Percentiles rank a stretch among this genome's conserved stretches.
phyloP scores from a whole-genome alignment of 2,797 vertebrate genomes.

The Sphenopsis melanotis region DNA sequence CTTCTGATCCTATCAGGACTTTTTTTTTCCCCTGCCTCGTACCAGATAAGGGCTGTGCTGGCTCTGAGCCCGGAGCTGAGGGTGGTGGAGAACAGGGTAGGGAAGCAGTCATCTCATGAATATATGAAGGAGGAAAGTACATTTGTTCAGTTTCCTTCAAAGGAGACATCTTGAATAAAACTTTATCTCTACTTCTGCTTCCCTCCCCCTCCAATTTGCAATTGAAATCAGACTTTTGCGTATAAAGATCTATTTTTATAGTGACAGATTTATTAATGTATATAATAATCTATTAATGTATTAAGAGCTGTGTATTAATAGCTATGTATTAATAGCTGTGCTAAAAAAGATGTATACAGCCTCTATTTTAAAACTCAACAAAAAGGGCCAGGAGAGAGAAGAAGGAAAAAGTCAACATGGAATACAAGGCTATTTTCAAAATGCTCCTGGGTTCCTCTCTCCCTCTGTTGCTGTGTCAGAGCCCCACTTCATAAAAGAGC shows the following conservation, averaged over 20 bases:
- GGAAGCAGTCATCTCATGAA: conserved; percentile 50
- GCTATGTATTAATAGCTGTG: background rate
- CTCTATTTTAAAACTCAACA: conserved; percentile 17
- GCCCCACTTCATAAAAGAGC: background rate
- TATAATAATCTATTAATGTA: conserved; percentile 5
- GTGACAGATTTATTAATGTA: background rate
- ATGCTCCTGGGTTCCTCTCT: background rate
- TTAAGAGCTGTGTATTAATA: background rate
- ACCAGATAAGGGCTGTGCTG: conserved; percentile 52
- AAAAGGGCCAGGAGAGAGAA: background rate
- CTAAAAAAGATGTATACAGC: background rate
- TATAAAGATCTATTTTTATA: conserved; percentile 38
- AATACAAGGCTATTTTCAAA: background rate
- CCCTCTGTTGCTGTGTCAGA: background rate
- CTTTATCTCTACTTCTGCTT: background rate
- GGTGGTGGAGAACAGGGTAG: background rate
- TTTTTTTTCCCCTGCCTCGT: background rate
- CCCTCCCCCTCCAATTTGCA: conserved; percentile 18
- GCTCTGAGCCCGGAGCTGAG: conserved; percentile 28
- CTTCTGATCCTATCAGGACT: conserved; percentile 20
- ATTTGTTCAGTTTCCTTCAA: conserved; percentile 52
- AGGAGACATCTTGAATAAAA: conserved; percentile 37
- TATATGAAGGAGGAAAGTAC: conserved; percentile 51
- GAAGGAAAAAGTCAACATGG: background rate
- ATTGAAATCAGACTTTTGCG: conserved; percentile 25